Evolutionary conservation across 1,140 invertebrate genomes (phyloP).

Genomic region (Nephila pilipes): DNA sequence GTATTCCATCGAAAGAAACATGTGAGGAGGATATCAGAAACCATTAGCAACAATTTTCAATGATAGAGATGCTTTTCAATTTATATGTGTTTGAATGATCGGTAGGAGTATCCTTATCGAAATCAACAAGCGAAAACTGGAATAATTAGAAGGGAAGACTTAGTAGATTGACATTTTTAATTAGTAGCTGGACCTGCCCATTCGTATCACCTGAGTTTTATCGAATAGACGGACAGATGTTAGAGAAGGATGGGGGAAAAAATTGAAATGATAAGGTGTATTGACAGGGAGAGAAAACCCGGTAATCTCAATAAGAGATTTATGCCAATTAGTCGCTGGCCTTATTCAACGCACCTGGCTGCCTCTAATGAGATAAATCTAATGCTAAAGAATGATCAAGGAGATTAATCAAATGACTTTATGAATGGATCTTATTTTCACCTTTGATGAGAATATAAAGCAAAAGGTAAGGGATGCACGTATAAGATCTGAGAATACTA

Average conservation of each 20-base stretch:
- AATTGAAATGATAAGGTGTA: conserved; percentile 15
- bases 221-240: conserved; percentile 43
- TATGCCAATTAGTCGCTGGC: too few species aligned
- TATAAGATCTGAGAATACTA: too few species aligned
- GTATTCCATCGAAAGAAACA: not conserved
- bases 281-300: not conserved
- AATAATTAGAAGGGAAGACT: conserved; percentile 47
- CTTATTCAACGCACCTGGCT: not conserved
- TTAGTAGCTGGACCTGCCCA: conserved; percentile 37
- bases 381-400: not conserved
- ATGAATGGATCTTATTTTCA: too few species aligned
- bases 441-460: too few species aligned
- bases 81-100: not conserved
- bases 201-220: conserved; percentile 31
- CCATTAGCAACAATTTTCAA: conserved; percentile 1
- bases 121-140: not conserved
- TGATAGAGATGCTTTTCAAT: not conserved
- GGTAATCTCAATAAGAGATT: not conserved
- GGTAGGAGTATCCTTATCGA: conserved; percentile 13
- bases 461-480: too few species aligned
- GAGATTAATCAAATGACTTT: too few species aligned
- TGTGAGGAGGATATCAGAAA: not conserved
- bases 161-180: conserved; percentile 56
- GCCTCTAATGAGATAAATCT: not conserved
- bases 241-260: not conserved